Percentiles rank a stretch among this genome's conserved stretches.
phyloP scores from a whole-genome alignment of 2,888 invertebrate genomes.

The Luperina nickerlii region DNA sequence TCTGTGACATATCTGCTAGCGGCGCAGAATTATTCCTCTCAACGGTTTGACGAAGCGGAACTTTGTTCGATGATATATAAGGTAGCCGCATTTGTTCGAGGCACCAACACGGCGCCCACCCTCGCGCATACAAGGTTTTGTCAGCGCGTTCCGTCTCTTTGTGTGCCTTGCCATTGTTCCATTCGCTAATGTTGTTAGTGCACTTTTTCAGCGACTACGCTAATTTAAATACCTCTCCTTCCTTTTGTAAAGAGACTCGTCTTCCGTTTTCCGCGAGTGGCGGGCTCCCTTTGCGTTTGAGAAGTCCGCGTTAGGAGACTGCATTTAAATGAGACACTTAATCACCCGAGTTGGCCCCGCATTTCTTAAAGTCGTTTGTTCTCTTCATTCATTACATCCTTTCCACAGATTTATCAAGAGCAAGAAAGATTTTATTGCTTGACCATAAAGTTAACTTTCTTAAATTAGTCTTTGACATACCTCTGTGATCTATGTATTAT shows the following conservation, averaged over 20 bases:
- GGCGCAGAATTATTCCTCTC: constrained; percentile 53
- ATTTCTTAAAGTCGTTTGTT: constrained; percentile 87
- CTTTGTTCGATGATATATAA: constrained; percentile 62
- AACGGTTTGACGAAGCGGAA: constrained; percentile 51
- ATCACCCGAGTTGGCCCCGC: constrained; percentile 88
- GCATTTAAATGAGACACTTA: constrained; percentile 91
- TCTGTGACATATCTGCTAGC: constrained; percentile 40
- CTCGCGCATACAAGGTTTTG: constrained; percentile 76
- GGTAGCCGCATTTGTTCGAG: constrained; percentile 51
- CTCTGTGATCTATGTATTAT: not conserved
- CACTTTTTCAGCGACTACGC: constrained; percentile 89
- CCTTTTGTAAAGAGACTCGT: constrained; percentile 88
- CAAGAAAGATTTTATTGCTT: constrained; percentile 52
- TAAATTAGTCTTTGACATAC: not conserved
- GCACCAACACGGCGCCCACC: constrained; percentile 54
- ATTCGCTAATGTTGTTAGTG: constrained; percentile 90
- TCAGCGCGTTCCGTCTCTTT: constrained; percentile 83
- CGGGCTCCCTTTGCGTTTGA: constrained; percentile 88
- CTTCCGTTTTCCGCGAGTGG: constrained; percentile 89
- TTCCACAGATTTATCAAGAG: constrained; percentile 68
- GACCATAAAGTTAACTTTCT: constrained; percentile 25
- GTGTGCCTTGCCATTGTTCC: constrained; percentile 87
- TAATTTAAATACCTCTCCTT: constrained; percentile 90
- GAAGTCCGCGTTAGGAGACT: constrained; percentile 88
- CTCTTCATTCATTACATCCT: constrained; percentile 85